These are phyloP conservation scores for Biston betularia DNA, from an alignment of 2,888 invertebrate species.

Conservation along the genomic window DNA sequence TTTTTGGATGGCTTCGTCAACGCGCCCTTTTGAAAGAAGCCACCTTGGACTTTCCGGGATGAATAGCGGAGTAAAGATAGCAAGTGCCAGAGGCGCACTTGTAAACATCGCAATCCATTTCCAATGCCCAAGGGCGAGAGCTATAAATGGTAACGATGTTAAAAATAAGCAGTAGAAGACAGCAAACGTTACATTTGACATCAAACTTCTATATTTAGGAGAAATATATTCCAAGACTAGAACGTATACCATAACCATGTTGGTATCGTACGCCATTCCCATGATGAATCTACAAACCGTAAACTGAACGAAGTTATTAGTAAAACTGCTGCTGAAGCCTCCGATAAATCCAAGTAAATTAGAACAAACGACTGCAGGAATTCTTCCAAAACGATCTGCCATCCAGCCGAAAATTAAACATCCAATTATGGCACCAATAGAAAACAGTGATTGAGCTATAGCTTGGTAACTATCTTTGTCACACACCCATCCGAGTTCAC, in stretches of 20 bases:
- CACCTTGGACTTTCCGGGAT: constrained; percentile 70
- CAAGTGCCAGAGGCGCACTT: constrained; percentile 60
- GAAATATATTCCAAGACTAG: constrained; percentile 66
- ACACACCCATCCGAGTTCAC: constrained; percentile 69
- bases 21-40: constrained; percentile 63
- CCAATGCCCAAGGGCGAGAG: constrained; percentile 66
- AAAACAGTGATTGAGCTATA: constrained; percentile 66
- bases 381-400: constrained; percentile 64
- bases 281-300: constrained; percentile 62
- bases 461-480: constrained; percentile 68
- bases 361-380: constrained; percentile 61
- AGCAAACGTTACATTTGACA: constrained; percentile 63
- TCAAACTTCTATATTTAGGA: constrained; percentile 67
- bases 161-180: constrained; percentile 60
- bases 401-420: constrained; percentile 62
- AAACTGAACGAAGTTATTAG: constrained; percentile 59
- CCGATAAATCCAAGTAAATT: constrained; percentile 61
- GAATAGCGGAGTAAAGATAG: constrained; percentile 60
- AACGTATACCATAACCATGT: constrained; percentile 66
- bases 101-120: constrained; percentile 63
- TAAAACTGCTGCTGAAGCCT: constrained; percentile 60
- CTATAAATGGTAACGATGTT: constrained; percentile 62
- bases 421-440: constrained; percentile 66
- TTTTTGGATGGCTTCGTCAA: constrained; percentile 63
- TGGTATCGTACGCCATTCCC: constrained; percentile 69